Conservation (phyloP, 2,113 vertebrate species). For the Apodemus sylvaticus region DNA sequence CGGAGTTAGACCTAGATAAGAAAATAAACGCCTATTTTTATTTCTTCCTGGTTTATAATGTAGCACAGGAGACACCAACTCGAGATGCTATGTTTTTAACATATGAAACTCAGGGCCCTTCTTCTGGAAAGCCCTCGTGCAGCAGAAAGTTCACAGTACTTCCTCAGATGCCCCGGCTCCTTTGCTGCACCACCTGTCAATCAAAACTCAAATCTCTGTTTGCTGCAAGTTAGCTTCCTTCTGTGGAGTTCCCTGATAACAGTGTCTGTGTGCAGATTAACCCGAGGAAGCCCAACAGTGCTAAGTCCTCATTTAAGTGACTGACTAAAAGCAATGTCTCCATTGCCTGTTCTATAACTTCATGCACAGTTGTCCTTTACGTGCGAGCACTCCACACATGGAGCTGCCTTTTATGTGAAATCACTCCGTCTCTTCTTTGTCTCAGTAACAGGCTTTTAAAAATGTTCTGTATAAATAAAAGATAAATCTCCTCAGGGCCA, state of each 20-base stretch:
- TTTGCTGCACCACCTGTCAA: not conserved
- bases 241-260: accelerated
- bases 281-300: not conserved
- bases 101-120: not conserved
- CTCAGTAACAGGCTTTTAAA: conserved; percentile 63
- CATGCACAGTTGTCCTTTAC: conserved; percentile 4
- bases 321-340: not conserved
- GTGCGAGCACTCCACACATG: not conserved
- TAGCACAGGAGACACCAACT: not conserved
- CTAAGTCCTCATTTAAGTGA: not conserved
- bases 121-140: not conserved
- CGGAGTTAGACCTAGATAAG: not conserved
- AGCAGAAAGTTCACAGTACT: not conserved
- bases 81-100: not conserved
- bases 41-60: not conserved
- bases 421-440: conserved; percentile 57
- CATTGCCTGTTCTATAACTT: not conserved
- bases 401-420: conserved; percentile 5
- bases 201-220: not conserved
- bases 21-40: not conserved
- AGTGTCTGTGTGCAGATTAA: not conserved
- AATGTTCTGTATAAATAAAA: conserved; percentile 69
- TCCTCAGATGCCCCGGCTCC: not conserved
- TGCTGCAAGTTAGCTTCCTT: not conserved
- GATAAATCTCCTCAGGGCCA: conserved; percentile 69